Base-by-base conservation (phyloP, 2,113 vertebrate species). In the Podocnemis expansa region DNA sequence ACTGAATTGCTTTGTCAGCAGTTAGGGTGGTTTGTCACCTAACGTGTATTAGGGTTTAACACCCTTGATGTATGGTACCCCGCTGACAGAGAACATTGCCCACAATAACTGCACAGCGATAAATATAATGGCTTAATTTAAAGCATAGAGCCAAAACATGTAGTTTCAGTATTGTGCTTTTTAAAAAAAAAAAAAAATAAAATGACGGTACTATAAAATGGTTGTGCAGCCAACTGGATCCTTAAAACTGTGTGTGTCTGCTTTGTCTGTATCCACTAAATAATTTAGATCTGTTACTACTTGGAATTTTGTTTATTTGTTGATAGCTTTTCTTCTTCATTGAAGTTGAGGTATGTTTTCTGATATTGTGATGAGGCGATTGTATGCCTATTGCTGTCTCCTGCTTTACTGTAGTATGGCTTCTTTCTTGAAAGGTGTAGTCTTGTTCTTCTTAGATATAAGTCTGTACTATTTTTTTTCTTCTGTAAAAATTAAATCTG, bases 91-190 rank as follows among this genome's bases (percentile, higher is more conserved):
- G 52, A 51, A 25, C 10, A 0, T 58, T 47, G 38, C 19, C 34
- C 45, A 9, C 2, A 3, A 0, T 63, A 16, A 2, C 47, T 85
- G 8, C 31, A 75, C 29, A 19, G 38, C 12, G 4, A 78, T 80
- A 5, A 27, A 3, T 80, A 60, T 4, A 6, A 24, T 45, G 21
- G 21, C 76, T 88, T 82, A 14, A 34, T 38, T 24, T 29, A 70
- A 87, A 52, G 24, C 7, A 52, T 41, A 56, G 54, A 73, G 6
- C 5, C 27, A n/a, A 83, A 80, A 14, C 13, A 11, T 12, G 34
- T 6, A 2, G 10, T 0, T 0, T 11, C 19, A 78, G 5, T 3
- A 2, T 17, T 8, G 38, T 38, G 2, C 3, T 10, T 47, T 12
- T 19, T 9, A 2, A 31, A n/a, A n/a, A n/a, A n/a, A n/a, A n/a